Conservation (phyloP, 2,113 vertebrate genomes). For the Prolemur simus region DNA sequence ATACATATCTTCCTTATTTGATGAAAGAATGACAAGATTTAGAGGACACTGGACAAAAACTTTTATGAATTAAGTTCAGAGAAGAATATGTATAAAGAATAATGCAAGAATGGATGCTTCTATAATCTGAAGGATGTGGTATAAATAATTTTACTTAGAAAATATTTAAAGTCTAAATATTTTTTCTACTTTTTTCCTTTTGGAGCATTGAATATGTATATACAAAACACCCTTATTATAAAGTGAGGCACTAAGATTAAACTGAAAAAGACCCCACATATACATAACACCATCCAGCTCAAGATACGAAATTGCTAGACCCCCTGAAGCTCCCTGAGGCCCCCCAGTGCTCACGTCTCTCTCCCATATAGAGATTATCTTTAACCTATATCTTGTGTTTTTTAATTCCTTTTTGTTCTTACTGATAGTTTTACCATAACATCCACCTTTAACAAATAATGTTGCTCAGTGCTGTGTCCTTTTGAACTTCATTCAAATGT, state of each 20-base stretch:
- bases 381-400: not conserved
- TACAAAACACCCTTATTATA: not conserved
- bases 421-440: not conserved
- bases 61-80: not conserved
- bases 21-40: not conserved
- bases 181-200: not conserved
- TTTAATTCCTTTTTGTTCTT: not conserved
- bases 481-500: not conserved
- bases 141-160: not conserved
- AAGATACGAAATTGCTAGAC: not conserved
- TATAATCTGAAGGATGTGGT: not conserved
- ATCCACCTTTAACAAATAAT: not conserved
- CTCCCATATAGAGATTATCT: not conserved
- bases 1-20: not conserved
- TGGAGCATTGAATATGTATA: not conserved
- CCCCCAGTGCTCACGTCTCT: too few relatives aligned
- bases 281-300: not conserved
- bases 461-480: not conserved
- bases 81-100: not conserved
- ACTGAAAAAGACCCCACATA: not conserved
- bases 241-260: not conserved
- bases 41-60: not conserved
- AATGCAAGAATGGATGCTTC: not conserved
- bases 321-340: not conserved
- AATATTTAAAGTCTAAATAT: not conserved